Evolutionary conservation across 2,888 invertebrate species (phyloP).

Genomic region (Hypomecis punctinalis): DNA sequence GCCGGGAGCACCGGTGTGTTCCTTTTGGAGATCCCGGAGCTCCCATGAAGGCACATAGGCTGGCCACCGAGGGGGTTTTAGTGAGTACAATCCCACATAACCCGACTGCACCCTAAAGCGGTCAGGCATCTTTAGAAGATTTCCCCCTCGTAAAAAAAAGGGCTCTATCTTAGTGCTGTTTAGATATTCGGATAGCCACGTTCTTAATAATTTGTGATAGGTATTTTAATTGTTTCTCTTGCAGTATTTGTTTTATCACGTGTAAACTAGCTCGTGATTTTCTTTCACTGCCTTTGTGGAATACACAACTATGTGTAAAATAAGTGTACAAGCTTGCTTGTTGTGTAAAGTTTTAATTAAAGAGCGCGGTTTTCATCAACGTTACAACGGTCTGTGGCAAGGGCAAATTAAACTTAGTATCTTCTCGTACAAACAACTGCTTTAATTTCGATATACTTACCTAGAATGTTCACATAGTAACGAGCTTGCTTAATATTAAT

Average conservation of each 20-base stretch:
- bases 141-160: no score
- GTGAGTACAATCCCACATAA: no score
- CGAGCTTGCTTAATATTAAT: neutral
- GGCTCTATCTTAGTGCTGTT: no score
- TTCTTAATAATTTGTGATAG: neutral
- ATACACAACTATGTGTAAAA: constrained; percentile 28
- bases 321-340: constrained; percentile 32
- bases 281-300: constrained; percentile 1
- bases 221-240: neutral
- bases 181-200: no score
- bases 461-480: neutral
- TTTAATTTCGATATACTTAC: constrained; percentile 8
- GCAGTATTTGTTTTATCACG: neutral
- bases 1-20: no score
- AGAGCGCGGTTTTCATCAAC: constrained; percentile 54
- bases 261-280: neutral
- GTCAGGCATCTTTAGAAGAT: no score
- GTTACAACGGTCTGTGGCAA: constrained; percentile 45
- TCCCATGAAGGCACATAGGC: no score
- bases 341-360: constrained; percentile 56
- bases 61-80: no score
- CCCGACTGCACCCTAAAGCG: no score
- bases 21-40: no score
- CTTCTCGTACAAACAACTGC: constrained; percentile 9
- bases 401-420: constrained; percentile 41